These are phyloP conservation scores for Lerema accius DNA, from an alignment of 1,140 invertebrate genomes.

Conservation along the genomic window DNA sequence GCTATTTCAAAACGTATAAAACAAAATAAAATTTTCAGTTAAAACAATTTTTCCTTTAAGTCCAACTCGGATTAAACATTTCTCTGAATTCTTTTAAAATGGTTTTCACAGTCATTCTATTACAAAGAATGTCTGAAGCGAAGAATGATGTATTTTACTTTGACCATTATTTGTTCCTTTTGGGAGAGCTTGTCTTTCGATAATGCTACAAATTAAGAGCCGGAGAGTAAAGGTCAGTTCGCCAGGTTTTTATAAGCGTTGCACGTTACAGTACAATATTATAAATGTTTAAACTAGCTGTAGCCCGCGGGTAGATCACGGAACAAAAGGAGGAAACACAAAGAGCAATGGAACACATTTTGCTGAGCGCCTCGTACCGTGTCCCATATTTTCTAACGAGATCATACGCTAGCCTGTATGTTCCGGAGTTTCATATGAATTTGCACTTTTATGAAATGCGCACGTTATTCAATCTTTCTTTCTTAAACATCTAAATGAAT, in stretches of 20 bases:
- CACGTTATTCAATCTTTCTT: constrained; percentile 5
- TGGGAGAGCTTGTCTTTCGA: background rate
- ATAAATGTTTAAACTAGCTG: constrained; percentile 47
- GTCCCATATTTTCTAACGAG: constrained; percentile 75
- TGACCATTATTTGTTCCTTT: constrained; percentile 12
- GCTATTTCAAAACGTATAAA: no score
- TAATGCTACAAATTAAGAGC: no score
- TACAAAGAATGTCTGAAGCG: no score
- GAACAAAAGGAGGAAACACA: constrained; percentile 72
- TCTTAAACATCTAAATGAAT: constrained; percentile 1
- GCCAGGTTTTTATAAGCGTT: constrained; percentile 19
- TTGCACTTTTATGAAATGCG: constrained; percentile 25
- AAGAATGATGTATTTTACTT: no score
- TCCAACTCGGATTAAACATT: constrained; percentile 37
- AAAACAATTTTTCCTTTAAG: constrained; percentile 40
- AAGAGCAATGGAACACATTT: constrained; percentile 76
- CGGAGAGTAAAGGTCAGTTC: background rate
- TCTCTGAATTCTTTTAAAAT: no score
- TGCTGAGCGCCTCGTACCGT: constrained; percentile 66
- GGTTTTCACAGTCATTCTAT: no score
- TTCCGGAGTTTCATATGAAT: constrained; percentile 29
- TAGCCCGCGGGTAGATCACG: constrained; percentile 60
- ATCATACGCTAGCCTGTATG: constrained; percentile 65
- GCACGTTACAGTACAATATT: constrained; percentile 43
- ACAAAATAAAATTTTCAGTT: constrained; percentile 42